Evolutionary conservation across 2,888 invertebrate genomes (phyloP), one percentile per base, ranked within the genome.

Genomic region (Spodoptera exigua): DNA sequence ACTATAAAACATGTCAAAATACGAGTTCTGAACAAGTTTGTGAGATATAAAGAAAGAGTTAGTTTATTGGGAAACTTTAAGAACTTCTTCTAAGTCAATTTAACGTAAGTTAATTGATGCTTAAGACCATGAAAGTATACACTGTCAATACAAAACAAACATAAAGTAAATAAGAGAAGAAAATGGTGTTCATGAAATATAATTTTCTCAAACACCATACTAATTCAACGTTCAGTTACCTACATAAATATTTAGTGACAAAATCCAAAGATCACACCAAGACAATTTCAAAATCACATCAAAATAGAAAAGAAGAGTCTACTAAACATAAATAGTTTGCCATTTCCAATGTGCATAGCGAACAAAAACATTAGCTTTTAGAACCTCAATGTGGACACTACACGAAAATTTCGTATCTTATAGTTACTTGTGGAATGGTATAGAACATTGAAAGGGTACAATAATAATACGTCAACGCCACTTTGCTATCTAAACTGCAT

Each of bases 391-490:
- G 60, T 52, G 48, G 44, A 57, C 58, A 69, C 60, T 70, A 66
- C 64, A 70, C 60, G 70, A 76, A 73, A 74, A 69, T 72, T 75
- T 72, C 72, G 74, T 74, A 72, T 75, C 70, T 71, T 58, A 55
- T 53, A n/a, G n/a, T n/a, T n/a, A 40, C 62, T 60, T 52, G 55
- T 52, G 36, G 46, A 71, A 78, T 71, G 62, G 65, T 58, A 35
- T 61, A 51, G 34, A 64, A 74, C 75, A 56, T 76, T 74, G 79
- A 70, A 75, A 76, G 77, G 73, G 79, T 45, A 86, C 87, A 84
- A 91, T 91, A 91, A 92, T 90, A 89, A 92, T 92, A 89, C 89
- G 91, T 93, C 93, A 92, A 88, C 87, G 93, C 89, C 93, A 90
- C 71, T 68, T 61, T 82, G 82, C 88, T 94, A 94, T 94, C 94